Conservation (phyloP, 2,797 vertebrate species). For the Sebastes hubbsi region DNA sequence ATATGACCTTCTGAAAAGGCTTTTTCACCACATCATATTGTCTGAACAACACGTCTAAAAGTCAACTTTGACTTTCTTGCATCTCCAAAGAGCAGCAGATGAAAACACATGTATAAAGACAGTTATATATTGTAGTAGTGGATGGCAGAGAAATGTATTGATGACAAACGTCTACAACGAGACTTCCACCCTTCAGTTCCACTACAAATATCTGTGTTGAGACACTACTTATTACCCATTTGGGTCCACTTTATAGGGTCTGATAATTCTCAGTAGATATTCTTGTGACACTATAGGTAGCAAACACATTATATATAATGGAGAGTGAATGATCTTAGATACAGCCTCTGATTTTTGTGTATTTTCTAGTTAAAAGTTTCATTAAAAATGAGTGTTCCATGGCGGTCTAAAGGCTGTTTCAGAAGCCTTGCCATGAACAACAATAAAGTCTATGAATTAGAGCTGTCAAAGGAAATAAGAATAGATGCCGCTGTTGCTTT, state of each 20-base stretch:
- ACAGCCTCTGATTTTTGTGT: background rate
- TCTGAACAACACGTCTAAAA: background rate
- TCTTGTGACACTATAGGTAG: too few species aligned
- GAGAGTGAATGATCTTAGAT: background rate
- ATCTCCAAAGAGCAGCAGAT: background rate
- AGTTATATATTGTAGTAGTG: background rate
- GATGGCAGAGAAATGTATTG: background rate
- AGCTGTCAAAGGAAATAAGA: background rate
- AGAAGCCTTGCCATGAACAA: background rate
- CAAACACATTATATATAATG: background rate
- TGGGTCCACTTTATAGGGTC: background rate
- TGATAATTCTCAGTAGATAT: background rate
- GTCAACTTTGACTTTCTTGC: background rate
- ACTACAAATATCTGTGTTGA: background rate
- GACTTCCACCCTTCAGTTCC: background rate
- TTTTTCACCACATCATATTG: too few species aligned
- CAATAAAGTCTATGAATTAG: fast-evolving
- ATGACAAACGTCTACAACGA: background rate
- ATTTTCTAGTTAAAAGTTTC: background rate
- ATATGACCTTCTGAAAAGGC: too few species aligned
- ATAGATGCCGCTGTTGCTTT: background rate
- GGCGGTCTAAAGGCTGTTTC: background rate
- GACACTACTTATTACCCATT: background rate
- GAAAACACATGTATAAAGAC: background rate
- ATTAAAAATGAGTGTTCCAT: background rate